Percentiles rank a stretch among this genome's conserved stretches.
phyloP scores from a whole-genome alignment of 2,797 vertebrate genomes.

The Petrocephalus schoutedeni region DNA sequence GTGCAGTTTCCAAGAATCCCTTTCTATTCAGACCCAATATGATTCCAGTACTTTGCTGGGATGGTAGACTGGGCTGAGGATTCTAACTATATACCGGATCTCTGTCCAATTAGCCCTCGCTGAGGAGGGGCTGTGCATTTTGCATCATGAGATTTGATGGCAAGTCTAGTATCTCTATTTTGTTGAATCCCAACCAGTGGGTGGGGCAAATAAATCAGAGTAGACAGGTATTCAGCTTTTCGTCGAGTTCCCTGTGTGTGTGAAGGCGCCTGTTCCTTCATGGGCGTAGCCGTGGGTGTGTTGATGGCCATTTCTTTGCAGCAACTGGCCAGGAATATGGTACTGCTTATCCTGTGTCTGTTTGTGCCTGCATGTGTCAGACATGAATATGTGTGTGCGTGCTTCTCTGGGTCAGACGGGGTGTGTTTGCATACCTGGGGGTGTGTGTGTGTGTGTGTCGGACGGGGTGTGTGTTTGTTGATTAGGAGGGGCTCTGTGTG shows the following conservation, averaged over 20 bases:
- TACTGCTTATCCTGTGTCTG: not conserved
- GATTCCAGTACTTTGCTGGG: not conserved
- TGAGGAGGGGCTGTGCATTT: not conserved
- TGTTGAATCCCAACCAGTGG: not conserved
- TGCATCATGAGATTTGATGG: not conserved
- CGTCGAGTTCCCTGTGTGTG: not conserved
- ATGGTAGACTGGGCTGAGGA: not conserved
- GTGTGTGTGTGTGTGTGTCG: constrained; percentile 4
- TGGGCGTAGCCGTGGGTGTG: not conserved
- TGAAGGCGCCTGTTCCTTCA: not conserved
- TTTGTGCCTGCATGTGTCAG: not conserved
- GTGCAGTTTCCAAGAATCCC: not conserved
- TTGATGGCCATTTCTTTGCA: not conserved
- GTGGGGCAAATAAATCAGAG: not conserved
- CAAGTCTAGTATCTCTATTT: not conserved
- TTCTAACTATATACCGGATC: not conserved
- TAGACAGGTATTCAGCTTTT: not conserved
- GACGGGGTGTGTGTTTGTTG: constrained; percentile 12
- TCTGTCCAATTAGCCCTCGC: not conserved
- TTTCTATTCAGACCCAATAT: not conserved
- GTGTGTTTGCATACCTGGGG: not conserved
- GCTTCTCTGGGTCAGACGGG: not conserved
- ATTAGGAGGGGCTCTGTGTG: not conserved
- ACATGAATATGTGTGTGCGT: not conserved
- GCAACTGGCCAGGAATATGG: not conserved